Base-by-base conservation (phyloP, 37 sponge, comb jelly and placozoan genomes). In the Agelas oroides region DNA sequence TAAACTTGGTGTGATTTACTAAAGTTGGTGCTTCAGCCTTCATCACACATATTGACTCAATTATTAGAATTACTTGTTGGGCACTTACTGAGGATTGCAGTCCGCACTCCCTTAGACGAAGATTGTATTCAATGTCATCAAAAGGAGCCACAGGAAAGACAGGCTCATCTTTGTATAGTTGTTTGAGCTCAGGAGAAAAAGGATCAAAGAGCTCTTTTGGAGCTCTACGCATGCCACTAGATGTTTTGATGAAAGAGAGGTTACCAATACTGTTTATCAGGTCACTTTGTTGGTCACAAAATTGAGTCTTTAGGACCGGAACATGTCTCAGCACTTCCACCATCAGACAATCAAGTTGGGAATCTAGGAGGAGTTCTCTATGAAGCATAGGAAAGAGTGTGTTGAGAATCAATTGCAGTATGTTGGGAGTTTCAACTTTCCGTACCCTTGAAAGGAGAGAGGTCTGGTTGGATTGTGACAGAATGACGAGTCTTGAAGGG, bases 131-230 rank as follows among this genome's bases (percentile, higher is more conserved):
- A 0, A 5, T 20, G 35, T 11, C 23, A 33, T 57, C 32, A 55
- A 85, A 85, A 38, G 78, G 77, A 19, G 56, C 70, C 20, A 69
- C 19, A 23, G 86, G 86, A 56, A 85, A 85, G 2, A 77, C 77
- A 27, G 57, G 60, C 57, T 77, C 46, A 25, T 70, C 70, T 24
- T 77, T 30, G 53, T 54, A 85, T 2, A 85, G 71, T 12, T 40
- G 35, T 30, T 37, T n/a, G 16, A 85, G 70, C 12, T 59, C 59
- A 31, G 35, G 0, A 71, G 54, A 55, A 35, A 59, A 67, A 53
- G 78, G 77, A 58, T 85, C 78, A 77, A 70, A 85, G 31, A 85
- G 76, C 23, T 53, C 40, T 2, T 28, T 59, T 55, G 77, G 86
- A 65, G 70, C 34, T 52, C 53, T 74, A 20, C 40, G 77, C 15